Percentiles rank a stretch among this genome's conserved stretches.
Conservation (phyloP, 2,888 invertebrate genomes). For the Panzeria rudis region DNA sequence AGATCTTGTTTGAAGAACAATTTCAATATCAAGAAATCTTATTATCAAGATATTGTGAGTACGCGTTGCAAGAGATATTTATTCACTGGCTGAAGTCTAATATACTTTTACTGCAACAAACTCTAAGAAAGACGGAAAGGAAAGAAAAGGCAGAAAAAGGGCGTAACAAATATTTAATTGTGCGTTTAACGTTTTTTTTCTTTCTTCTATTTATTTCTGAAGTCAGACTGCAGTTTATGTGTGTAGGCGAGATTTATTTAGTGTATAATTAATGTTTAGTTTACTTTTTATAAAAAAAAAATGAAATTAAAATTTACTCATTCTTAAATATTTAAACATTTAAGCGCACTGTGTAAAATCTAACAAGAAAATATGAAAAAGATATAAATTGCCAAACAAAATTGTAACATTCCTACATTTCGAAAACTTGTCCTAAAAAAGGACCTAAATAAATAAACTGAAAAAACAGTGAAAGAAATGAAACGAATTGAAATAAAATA, state of each 20-base stretch:
- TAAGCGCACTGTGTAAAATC: constrained; percentile 67
- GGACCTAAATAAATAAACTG: constrained; percentile 62
- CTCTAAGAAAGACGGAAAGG: neutral
- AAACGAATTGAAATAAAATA: constrained; percentile 49
- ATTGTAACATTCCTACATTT: constrained; percentile 49
- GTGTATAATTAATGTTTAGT: constrained; percentile 77
- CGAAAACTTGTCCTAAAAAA: neutral
- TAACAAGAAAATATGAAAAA: constrained; percentile 69
- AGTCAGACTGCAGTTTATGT: constrained; percentile 6
- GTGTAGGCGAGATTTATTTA: constrained; percentile 70
- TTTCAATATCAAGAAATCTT: constrained; percentile 22
- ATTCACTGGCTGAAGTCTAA: constrained; percentile 14
- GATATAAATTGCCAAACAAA: constrained; percentile 40
- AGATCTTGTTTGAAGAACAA: constrained; percentile 24
- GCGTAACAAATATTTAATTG: constrained; percentile 82
- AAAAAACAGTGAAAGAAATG: neutral
- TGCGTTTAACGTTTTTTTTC: constrained; percentile 72
- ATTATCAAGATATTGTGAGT: constrained; percentile 44
- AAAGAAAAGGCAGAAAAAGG: constrained; percentile 66
- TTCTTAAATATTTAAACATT: constrained; percentile 54
- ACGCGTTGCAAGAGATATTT: constrained; percentile 5
- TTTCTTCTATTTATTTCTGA: neutral
- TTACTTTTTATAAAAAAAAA: constrained; percentile 29
- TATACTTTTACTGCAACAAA: neutral
- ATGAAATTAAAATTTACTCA: constrained; percentile 9